Evolutionary conservation across 2,888 invertebrate genomes (phyloP), one percentile per base, ranked within the genome.

Genomic region (Sphaerophoria rueppellii): DNA sequence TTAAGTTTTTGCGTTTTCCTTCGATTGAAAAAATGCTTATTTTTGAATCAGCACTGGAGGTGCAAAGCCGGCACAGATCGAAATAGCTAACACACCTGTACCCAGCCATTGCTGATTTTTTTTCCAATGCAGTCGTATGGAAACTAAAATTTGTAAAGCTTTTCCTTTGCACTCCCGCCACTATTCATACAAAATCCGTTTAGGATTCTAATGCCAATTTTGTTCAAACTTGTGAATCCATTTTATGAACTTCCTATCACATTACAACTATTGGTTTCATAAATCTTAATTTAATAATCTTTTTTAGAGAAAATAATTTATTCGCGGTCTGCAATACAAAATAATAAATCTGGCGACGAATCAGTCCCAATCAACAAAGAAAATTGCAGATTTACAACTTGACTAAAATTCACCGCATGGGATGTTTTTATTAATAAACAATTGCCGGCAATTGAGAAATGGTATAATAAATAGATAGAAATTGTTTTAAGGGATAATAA

Each of bases 41-140:
- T 91, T 94, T 95, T 87, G 93, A 93, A 78, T 94, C 90, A 14
- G 89, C 94, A 88, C 94, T 95, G 87, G 94, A 94, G 24, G 95
- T 95, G 90, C 95, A 95, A 86, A 95, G 91, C 88, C 95, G 93
- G 89, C 95, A 95, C 88, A 95, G 91, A 91, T 95, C 95, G 90
- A 94, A 95, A 90, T 94, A 95, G 91, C 94, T 95, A 50, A 95
- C 95, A 88, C 94, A 93, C 88, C 94, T 94, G 90, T 95, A 95
- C 89, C 94, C 95, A 87, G 95, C 93, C 95, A 95, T 95, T 52
- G 14, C 24, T 54, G 52, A 16, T 24, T 48, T 35, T 60, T 35
- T 46, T 46, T 46, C 14, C 32, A 37, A 63, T 4, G 48, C 72
- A 48, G 48, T 50, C 43, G 24, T 24, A 24, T 57, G 11, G 16